Conservation (phyloP, 2,113 vertebrate species). For the Pseudois nayaur region DNA sequence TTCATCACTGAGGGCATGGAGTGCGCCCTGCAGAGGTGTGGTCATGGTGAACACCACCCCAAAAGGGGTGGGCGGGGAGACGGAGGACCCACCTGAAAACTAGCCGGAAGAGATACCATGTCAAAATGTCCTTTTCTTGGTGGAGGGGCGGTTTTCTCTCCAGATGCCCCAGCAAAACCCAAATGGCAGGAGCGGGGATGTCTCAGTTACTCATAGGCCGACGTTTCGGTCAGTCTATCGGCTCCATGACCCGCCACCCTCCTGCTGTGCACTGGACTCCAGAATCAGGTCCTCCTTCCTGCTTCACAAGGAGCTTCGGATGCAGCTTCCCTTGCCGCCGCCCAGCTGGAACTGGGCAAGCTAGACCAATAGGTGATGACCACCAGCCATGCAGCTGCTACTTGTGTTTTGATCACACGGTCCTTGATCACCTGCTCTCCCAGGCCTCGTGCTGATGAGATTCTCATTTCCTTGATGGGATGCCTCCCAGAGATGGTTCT, state of each 20-base stretch:
- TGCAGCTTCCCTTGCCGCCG: neutral
- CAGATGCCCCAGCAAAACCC: neutral
- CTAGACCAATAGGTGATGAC: accelerated
- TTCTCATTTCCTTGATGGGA: neutral
- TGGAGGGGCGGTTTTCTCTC: neutral
- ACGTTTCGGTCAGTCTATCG: accelerated
- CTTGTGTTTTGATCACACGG: accelerated
- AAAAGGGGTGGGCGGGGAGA: accelerated
- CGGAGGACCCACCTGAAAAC: neutral
- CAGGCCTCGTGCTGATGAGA: neutral
- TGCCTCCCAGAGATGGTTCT: neutral
- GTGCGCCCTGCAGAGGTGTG: neutral
- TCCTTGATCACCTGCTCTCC: neutral
- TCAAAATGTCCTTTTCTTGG: neutral
- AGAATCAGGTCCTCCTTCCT: neutral
- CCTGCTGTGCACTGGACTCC: neutral
- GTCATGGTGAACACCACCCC: neutral
- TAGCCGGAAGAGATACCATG: neutral
- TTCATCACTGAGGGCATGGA: neutral
- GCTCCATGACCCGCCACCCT: accelerated
- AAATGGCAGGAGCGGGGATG: neutral
- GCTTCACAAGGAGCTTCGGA: neutral
- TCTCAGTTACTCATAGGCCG: no score
- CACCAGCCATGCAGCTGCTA: accelerated
- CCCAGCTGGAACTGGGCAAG: neutral